A percentile compares a stretch with the other conserved stretches of the same genome.
phyloP scores from a whole-genome alignment of 1,140 invertebrate genomes.

The Elysia chlorotica region DNA sequence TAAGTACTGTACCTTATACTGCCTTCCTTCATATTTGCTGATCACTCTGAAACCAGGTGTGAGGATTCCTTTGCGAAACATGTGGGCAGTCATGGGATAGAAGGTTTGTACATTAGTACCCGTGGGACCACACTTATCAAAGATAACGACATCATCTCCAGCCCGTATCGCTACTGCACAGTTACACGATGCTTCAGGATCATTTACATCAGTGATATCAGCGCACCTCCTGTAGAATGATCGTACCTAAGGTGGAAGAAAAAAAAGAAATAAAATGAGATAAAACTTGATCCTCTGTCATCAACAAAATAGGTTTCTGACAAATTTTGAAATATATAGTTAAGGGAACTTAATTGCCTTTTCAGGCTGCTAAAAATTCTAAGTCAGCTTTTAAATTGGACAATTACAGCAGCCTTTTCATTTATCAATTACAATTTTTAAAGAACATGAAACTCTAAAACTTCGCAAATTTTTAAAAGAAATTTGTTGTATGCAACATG shows the following conservation, averaged over 20 bases:
- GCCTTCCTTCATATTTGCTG: constrained; percentile 37
- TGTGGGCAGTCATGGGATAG: constrained; percentile 36
- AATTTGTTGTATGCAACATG: no score
- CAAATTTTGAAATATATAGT: no score
- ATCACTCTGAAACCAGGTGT: constrained; percentile 38
- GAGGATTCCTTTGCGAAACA: constrained; percentile 37
- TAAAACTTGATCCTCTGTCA: not conserved
- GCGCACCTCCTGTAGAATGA: constrained; percentile 37
- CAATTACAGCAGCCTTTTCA: no score
- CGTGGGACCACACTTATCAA: constrained; percentile 49
- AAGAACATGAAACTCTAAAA: no score
- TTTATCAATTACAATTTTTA: no score
- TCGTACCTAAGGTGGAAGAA: constrained; percentile 26
- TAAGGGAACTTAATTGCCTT: no score
- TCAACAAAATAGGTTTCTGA: no score
- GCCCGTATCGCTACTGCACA: constrained; percentile 50
- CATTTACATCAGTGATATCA: no score
- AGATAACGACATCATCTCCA: constrained; percentile 50
- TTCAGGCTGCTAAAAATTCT: no score
- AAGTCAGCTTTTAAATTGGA: no score
- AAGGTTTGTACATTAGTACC: not conserved
- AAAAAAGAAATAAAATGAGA: not conserved
- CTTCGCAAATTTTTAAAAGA: no score
- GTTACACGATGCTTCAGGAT: constrained; percentile 50
- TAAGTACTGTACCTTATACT: constrained; percentile 40